phyloP scores from a whole-genome alignment of 37 sponge, comb jelly and placozoan species.

The Crambe crambe region DNA sequence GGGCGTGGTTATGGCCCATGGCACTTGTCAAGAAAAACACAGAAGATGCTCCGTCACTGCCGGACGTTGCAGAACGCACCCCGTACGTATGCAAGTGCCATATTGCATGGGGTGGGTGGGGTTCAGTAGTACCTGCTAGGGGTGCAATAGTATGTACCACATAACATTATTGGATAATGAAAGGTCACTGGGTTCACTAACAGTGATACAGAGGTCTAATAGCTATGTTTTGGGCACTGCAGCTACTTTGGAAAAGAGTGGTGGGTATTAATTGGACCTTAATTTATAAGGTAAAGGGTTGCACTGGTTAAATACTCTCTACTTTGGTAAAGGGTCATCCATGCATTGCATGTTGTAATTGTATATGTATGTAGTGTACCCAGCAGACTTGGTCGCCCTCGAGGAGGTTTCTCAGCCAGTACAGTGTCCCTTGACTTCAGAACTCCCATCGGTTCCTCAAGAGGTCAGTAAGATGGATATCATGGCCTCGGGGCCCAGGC shows the following conservation, averaged over 20 bases:
- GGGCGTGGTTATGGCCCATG: slow-evolving; percentile 65
- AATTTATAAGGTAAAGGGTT: no score
- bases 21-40: background rate
- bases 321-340: no score
- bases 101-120: background rate
- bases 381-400: background rate
- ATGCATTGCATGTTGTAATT: no score
- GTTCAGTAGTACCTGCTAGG: background rate
- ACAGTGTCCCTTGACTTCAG: slow-evolving; percentile 41
- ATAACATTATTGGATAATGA: no score
- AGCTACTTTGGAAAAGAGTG: no score
- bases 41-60: slow-evolving; percentile 8
- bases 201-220: no score
- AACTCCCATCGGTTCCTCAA: slow-evolving; percentile 45
- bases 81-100: background rate
- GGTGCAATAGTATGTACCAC: no score
- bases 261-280: no score
- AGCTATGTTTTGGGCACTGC: no score
- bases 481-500: no score
- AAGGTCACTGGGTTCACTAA: no score
- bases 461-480: slow-evolving; percentile 25
- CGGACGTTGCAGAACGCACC: background rate
- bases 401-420: slow-evolving; percentile 5
- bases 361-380: background rate
- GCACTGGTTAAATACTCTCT: no score